Evolutionary conservation across 2,888 invertebrate species (phyloP), one percentile per base, ranked within the genome.

Genomic region (Orchestes rusci): DNA sequence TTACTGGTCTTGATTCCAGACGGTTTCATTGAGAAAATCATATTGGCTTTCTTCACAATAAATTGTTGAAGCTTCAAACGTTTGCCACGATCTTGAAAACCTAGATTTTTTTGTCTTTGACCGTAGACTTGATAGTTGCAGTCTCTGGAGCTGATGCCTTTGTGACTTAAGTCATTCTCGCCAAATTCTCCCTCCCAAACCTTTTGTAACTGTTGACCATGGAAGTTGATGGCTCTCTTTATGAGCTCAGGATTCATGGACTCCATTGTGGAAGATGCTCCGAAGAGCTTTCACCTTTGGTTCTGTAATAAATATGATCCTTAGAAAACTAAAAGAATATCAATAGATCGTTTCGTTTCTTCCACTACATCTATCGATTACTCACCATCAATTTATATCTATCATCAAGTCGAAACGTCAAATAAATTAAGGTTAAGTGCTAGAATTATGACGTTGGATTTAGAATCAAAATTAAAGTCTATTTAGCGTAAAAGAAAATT

Each of bases 161-260:
- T 61, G 63, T 80, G 78, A 16, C 73, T 59, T 48, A 89, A 70
- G 63, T 87, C 86, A 40, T 79, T 80, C 59, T 84, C 83, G 45
- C 87, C 86, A 59, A 84, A 77, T 64, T 89, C 89, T 18, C 81
- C 78, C 64, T 89, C 89, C 88, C 89, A 89, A 57, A 87, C 78
- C 71, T 89, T 90, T 70, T 86, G 87, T 54, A 90, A 71, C 60
- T 88, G 88, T 60, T 86, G 86, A 2, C 90, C 90, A 72, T 90
- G 90, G 66, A 83, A 90, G 70, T 86, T 84, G 56, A 90, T 71
- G 50, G 84, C 77, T 62, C 81, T 81, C 62, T 80, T 71, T 65
- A 90, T 75, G 50, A 76, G 67, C 43, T 73, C 72, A 50, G 70
- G 57, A 63, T 75, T 74, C 64, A 77, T 64, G 38, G 70, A 63